Evolutionary conservation across 1,140 invertebrate species (phyloP).

Genomic region (Drosophila tsacasi): DNA sequence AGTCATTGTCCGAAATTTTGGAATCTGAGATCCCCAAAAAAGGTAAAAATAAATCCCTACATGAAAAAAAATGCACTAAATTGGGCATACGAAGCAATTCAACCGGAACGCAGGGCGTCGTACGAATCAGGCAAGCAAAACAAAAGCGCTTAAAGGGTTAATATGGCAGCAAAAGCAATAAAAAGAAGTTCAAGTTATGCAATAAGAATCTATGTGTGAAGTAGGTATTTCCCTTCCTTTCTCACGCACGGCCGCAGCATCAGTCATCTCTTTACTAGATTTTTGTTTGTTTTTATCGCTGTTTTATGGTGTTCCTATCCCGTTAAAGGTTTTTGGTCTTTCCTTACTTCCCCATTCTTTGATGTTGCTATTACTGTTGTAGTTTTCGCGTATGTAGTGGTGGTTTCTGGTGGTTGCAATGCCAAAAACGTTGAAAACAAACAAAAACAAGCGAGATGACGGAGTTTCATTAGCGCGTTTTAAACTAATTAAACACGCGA

Average conservation of each 20-base stretch:
- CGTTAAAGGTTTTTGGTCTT: slow-evolving; percentile 7
- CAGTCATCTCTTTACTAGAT: not conserved
- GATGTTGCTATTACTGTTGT: slow-evolving; percentile 13
- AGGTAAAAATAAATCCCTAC: not conserved
- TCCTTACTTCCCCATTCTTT: not conserved
- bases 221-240: not conserved
- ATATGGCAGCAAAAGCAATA: not conserved
- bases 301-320: slow-evolving; percentile 9
- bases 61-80: slow-evolving; percentile 10
- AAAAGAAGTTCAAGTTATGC: slow-evolving; percentile 17
- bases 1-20: slow-evolving; percentile 43
- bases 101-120: slow-evolving; percentile 12
- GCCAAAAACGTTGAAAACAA: not conserved
- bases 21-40: slow-evolving; percentile 14
- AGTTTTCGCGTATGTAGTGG: slow-evolving; percentile 11
- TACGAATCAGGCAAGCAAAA: slow-evolving; percentile 27
- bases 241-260: slow-evolving; percentile 1
- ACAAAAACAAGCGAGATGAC: not conserved
- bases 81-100: slow-evolving; percentile 22
- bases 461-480: slow-evolving; percentile 42
- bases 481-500: slow-evolving; percentile 54
- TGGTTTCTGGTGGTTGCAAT: slow-evolving; percentile 20
- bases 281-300: slow-evolving; percentile 16
- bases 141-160: slow-evolving; percentile 13
- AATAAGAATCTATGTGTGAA: slow-evolving; percentile 10